Evolutionary conservation across 2,888 invertebrate genomes (phyloP), one percentile per base, ranked within the genome.

Genomic region (Plutella xylostella): DNA sequence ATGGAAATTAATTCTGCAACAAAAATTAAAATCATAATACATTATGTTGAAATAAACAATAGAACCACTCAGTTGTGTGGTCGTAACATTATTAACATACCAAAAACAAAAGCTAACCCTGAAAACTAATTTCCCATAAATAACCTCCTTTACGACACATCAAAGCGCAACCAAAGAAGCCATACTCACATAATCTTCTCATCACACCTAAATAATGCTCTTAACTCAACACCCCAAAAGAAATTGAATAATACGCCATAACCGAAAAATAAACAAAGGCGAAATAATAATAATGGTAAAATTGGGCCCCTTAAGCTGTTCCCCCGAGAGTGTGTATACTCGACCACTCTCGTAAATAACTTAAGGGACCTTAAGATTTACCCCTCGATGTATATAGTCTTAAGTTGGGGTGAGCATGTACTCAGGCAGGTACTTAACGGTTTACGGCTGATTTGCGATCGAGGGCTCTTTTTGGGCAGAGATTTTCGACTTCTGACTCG

Each of bases 371-470:
- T 46, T 45, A 35, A 43, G 43, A 45, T 37, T 48, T 43, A 45
- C 42, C 33, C 30, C 46, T 48, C 38, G 49, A 47, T 45, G 48
- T 55, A 55, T 57, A 52, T 57, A 55, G 55, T 56, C 56, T 57
- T 50, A 57, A 55, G 52, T 53, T 51, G 59, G 65, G 67, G 65
- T 31, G 60, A 31, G 30, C 31, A 30, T 41, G 54, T 57, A 56
- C 60, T 57, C 65, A 63, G 53, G 20, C 20, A 17, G 25, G 39
- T 62, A 67, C 65, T 72, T 67, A 72, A 64, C 64, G 65, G 62
- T 65, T 65, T 60, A 68, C 25, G 25, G 57, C 50, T 55, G 57
- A 55, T 56, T 64, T 56, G 58, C 62, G 57, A 57, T 63, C 56
- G 61, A 59, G 63, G 60, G 15, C 9, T 25, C 4, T 11, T 39